phyloP scores from a whole-genome alignment of 2,113 vertebrate species.

The Gobiocypris rarus region DNA sequence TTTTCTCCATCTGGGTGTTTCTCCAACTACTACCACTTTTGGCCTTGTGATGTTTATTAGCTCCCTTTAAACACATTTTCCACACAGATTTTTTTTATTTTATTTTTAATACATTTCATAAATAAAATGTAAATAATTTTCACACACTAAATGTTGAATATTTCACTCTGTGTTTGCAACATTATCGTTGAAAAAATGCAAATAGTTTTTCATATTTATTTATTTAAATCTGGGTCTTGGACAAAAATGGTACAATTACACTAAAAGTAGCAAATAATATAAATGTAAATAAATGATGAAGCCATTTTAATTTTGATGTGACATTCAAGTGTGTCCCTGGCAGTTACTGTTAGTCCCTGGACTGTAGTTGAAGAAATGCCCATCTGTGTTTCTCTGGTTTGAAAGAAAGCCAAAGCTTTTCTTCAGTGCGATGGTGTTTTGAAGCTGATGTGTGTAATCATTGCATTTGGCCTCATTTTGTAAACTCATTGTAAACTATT shows the following conservation, averaged over 20 bases:
- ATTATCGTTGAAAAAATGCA: neutral
- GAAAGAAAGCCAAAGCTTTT: neutral
- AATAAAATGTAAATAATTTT: neutral
- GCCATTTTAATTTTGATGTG: neutral
- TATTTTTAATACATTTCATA: no score
- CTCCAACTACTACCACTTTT: neutral
- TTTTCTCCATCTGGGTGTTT: neutral
- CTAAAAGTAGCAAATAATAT: neutral
- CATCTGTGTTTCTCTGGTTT: neutral
- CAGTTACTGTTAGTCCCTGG: neutral
- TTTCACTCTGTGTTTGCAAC: neutral
- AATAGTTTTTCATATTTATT: neutral
- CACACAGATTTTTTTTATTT: no score
- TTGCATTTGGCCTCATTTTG: neutral
- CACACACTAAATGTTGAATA: neutral
- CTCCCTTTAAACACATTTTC: no score
- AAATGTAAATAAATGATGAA: neutral
- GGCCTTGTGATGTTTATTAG: neutral
- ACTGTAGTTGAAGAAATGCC: slow-evolving; percentile 12
- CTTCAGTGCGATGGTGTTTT: neutral
- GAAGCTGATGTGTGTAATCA: neutral
- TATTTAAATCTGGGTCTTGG: neutral
- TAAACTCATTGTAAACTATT: neutral
- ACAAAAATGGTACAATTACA: neutral
- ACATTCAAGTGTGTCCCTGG: neutral